phyloP scores from a whole-genome alignment of 2,888 invertebrate species.

The Barypeithes pellucidus region DNA sequence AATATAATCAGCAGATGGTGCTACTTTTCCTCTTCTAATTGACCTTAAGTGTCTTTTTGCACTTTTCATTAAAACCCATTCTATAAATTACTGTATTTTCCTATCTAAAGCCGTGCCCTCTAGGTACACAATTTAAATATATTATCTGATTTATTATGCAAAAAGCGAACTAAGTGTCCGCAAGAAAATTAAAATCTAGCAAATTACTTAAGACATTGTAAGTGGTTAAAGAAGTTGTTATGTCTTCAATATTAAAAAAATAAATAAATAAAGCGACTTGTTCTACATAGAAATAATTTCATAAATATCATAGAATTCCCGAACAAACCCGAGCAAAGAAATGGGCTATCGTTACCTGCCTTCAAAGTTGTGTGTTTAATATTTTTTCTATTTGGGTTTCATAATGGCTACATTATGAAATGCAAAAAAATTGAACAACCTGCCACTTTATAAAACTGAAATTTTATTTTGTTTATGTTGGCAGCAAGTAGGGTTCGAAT shows the following conservation, averaged over 20 bases:
- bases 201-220: conserved; percentile 12
- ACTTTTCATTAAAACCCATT: not conserved
- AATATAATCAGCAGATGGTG: not conserved
- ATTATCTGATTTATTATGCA: conserved; percentile 8
- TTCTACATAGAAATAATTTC: conserved; percentile 22
- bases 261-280: conserved; percentile 10
- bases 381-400: too few relatives aligned
- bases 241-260: conserved; percentile 1
- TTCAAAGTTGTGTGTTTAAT: too few relatives aligned
- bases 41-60: not conserved
- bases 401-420: too few relatives aligned
- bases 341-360: too few relatives aligned
- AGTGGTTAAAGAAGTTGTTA: conserved; percentile 10
- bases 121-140: conserved; percentile 10
- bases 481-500: too few relatives aligned
- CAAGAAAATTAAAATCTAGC: conserved; percentile 17
- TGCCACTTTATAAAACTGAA: too few relatives aligned
- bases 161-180: conserved; percentile 15
- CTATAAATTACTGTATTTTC: conserved; percentile 1
- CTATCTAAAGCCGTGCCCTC: conserved; percentile 1
- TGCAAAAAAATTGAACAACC: too few relatives aligned
- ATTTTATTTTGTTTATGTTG: too few relatives aligned
- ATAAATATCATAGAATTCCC: too few relatives aligned
- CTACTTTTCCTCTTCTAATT: not conserved
- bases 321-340: too few relatives aligned